Evolutionary conservation across 2,113 vertebrate genomes (phyloP).

Genomic region (Mesocricetus auratus): DNA sequence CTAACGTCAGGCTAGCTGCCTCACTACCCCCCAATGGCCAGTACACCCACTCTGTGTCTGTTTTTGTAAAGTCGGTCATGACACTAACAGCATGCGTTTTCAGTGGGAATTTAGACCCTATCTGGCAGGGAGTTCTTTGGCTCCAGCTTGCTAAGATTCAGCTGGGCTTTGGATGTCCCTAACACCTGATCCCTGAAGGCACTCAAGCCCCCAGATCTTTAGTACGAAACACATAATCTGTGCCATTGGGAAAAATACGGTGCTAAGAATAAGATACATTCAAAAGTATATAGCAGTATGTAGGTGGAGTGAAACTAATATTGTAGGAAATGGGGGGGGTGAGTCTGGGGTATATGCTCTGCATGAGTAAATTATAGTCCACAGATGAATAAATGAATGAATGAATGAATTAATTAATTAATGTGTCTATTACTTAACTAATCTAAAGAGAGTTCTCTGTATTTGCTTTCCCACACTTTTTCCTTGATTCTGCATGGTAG

Average conservation of each 20-base stretch:
- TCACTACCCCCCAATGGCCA: not conserved
- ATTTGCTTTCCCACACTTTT: constrained; percentile 4
- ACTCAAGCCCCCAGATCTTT: not conserved
- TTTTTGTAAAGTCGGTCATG: not conserved
- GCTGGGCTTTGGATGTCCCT: not conserved
- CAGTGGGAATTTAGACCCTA: not conserved
- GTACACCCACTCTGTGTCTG: not conserved
- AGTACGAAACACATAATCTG: not conserved
- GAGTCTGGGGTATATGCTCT: not conserved
- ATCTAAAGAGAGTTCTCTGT: not conserved
- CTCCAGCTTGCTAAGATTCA: not conserved
- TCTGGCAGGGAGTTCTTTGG: not conserved
- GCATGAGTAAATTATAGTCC: not conserved
- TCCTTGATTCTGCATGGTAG: not conserved
- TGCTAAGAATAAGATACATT: not conserved
- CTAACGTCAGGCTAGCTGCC: not conserved
- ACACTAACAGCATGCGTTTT: not conserved
- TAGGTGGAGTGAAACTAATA: not conserved
- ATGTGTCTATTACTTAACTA: not conserved
- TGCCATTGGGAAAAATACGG: not conserved
- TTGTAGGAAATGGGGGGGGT: not conserved
- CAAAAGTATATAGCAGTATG: not conserved
- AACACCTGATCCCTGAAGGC: not conserved
- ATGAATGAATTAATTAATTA: no score
- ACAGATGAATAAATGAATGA: not conserved